A percentile compares a stretch with the other conserved stretches of the same genome.
Conservation (phyloP, 2,888 invertebrate species). For the Tryphoninae sp. region DNA sequence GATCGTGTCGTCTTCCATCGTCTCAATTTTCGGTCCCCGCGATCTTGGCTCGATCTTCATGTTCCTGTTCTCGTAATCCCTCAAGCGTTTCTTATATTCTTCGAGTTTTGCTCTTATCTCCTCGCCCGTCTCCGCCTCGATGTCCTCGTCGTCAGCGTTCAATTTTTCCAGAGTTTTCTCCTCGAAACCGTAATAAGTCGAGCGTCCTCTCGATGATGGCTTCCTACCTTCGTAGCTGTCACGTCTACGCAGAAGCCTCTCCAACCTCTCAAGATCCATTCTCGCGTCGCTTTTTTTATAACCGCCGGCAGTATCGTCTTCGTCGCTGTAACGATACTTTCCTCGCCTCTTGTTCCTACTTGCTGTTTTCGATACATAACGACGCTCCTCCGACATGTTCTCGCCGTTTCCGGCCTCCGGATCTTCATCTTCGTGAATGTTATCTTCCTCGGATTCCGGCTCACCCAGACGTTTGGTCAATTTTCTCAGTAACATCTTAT, state of each 20-base stretch:
- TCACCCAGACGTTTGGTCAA: constrained; percentile 65
- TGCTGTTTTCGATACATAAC: constrained; percentile 30
- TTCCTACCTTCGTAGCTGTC: constrained; percentile 46
- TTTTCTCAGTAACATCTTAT: constrained; percentile 65
- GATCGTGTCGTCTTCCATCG: constrained; percentile 53
- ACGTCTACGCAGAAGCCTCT: constrained; percentile 64
- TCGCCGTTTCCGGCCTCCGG: constrained; percentile 32
- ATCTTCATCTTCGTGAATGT: constrained; percentile 49
- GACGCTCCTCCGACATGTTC: constrained; percentile 43
- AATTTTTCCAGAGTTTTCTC: constrained; percentile 47
- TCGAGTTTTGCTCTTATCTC: constrained; percentile 68
- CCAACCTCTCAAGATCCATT: constrained; percentile 64
- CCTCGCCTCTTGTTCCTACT: constrained; percentile 46
- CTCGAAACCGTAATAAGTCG: constrained; percentile 49
- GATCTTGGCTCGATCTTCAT: constrained; percentile 50
- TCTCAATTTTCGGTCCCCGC: background rate
- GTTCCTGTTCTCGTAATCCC: constrained; percentile 64
- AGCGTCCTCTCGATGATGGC: constrained; percentile 38
- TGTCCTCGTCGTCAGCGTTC: constrained; percentile 20
- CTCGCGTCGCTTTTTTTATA: constrained; percentile 50
- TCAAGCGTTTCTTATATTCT: constrained; percentile 70
- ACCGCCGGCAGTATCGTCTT: constrained; percentile 50
- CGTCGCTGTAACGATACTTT: constrained; percentile 54
- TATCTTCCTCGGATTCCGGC: constrained; percentile 58
- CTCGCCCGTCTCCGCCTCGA: constrained; percentile 62